Base-by-base conservation (phyloP, 1,140 invertebrate genomes). In the Proctacanthus coquilletti region DNA sequence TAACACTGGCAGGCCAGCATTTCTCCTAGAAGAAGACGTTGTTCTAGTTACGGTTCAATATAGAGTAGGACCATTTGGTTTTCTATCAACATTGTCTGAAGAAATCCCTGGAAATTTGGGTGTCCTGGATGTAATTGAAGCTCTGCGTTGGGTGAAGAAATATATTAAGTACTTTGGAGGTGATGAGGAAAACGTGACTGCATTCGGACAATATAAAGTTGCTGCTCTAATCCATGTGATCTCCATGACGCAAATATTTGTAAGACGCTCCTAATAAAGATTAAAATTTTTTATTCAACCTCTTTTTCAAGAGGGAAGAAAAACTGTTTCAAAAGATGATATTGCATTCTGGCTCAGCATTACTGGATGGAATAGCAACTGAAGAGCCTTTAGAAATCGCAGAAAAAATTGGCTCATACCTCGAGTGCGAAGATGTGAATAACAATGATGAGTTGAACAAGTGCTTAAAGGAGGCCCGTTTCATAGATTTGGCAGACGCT, bases 1-100 rank as follows among this genome's bases (percentile, higher is more conserved):
- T n/a, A n/a, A n/a, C n/a, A n/a, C n/a, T n/a, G n/a, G n/a, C n/a
- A n/a, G 72, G 17, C 66, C 76, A 45, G 65, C 80, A 48, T 77
- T 67, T 50, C 46, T 80, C 2, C 44, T 79, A 19, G 69, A 74
- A 34, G 66, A 77, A 21, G 67, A 76, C 45, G 62, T 77, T 0
- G 57, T 80, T 9, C 39, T 78, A 0, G 70, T 80, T 0, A 69
- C 70, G 3, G 58, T 77, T 3, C 77, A 77, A 48, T 80, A 80
- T 51, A 62, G 77, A 42, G 50, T 76, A 3, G 70, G 68, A 17
- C 50, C 61, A 17, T 56, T 72, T 11, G 70, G 70, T 17, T 75
- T 70, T 46, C 42, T 76, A 5, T 68, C 65, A 43, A 41, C 64
- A 4, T 50, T 57, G 8, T 29, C 32, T 19, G 5, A 11, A 3